Conservation (phyloP, 2,888 invertebrate species). For the Elmis aenea region DNA sequence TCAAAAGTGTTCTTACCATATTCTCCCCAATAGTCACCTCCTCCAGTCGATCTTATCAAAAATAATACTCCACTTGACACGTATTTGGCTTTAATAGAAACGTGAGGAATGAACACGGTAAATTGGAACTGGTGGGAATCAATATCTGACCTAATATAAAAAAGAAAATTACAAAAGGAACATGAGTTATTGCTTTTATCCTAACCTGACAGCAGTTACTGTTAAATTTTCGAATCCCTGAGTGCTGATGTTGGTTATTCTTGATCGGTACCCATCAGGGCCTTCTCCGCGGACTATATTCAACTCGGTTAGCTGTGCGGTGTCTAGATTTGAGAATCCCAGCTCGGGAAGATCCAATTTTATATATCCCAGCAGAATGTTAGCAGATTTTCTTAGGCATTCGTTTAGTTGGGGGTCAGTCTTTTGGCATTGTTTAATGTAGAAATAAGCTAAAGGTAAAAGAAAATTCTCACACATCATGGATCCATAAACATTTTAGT, state of each 20-base stretch:
- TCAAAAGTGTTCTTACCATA: too few relatives aligned
- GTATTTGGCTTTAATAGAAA: conserved; percentile 73
- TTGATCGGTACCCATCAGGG: conserved; percentile 77
- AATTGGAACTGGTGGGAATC: conserved; percentile 77
- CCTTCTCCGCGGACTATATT: conserved; percentile 75
- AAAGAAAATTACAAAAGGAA: too few relatives aligned
- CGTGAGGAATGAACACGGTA: conserved; percentile 74
- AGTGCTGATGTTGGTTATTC: conserved; percentile 74
- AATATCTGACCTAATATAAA: conserved; percentile 71
- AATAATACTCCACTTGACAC: conserved; percentile 76
- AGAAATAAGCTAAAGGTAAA: conserved; percentile 57
- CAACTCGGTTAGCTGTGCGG: conserved; percentile 77
- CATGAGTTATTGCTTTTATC: too few relatives aligned
- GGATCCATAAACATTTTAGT: too few relatives aligned
- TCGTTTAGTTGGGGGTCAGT: conserved; percentile 66
- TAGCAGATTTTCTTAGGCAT: conserved; percentile 70
- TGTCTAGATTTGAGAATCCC: conserved; percentile 67
- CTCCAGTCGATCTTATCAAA: conserved; percentile 75
- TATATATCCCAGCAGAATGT: conserved; percentile 66
- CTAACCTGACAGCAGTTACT: conserved; percentile 71
- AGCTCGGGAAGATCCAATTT: conserved; percentile 71
- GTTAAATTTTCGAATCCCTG: conserved; percentile 78
- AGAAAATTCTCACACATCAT: too few relatives aligned
- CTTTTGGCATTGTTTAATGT: conserved; percentile 67
- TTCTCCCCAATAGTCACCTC: conserved; percentile 86